Evolutionary conservation across 2,888 invertebrate species (phyloP), one percentile per base, ranked within the genome.

Genomic region (Polyommatus icarus): DNA sequence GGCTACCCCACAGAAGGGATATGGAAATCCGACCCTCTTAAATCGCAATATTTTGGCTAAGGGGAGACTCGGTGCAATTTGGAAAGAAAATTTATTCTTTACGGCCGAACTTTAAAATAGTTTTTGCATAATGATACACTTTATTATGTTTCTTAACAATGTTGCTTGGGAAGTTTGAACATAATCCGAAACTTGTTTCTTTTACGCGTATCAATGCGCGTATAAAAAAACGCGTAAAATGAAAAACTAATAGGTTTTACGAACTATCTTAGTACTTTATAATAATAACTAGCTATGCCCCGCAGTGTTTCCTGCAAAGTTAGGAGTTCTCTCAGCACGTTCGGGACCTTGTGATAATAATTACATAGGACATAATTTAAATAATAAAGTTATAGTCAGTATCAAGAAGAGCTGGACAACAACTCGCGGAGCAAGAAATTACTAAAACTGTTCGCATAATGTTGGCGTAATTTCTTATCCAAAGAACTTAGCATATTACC

Each of bases 11-110:
- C 87, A 73, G 72, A 57, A 73, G 57, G 77, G 85, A 86, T 90
- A 89, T 90, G 90, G 87, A 89, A 87, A 90, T 90, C 84, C 84
- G 83, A 87, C 90, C 91, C 89, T 89, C 88, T 88, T 87, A 87
- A 86, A 88, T 87, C 82, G 82, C 83, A 82, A 84, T 83, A 83
- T 82, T 84, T 83, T 82, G 80, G 78, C 77, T 81, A 82, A 82
- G 83, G 79, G 78, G 78, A 79, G 80, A 79, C 78, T 78, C 78
- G 75, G 78, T 80, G 79, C 78, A 79, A 79, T 82, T 81, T 80
- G 76, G 61, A 80, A 72, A 54, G 24, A 75, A 71, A 72, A 72
- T 77, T 75, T 75, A 75, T 72, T 72, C 54, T 77, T 77, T 72
- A 72, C 57, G 57, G 57, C 57, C 36, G 59, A 78, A 67, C 72